Evolutionary conservation across 2,888 invertebrate species (phyloP).

Genomic region (Mycalesis mineus): DNA sequence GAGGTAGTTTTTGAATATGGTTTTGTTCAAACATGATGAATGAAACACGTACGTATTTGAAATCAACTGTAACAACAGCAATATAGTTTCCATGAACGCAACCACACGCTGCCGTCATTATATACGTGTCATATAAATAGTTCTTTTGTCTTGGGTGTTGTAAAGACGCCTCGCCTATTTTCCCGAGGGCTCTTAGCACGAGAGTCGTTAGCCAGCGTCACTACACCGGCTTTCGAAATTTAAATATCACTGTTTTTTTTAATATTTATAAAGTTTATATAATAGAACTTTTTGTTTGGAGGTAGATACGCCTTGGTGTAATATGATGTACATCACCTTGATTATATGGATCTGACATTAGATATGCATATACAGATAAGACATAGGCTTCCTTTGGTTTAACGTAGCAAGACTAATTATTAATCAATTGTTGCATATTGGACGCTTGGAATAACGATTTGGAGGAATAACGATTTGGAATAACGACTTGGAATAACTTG

Average conservation of each 20-base stretch:
- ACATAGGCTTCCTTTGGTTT: too few relatives aligned
- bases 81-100: neutral
- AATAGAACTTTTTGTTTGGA: too few relatives aligned
- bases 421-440: too few relatives aligned
- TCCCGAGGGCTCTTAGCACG: constrained; percentile 41
- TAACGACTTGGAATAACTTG: too few relatives aligned
- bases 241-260: constrained; percentile 18
- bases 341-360: too few relatives aligned
- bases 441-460: too few relatives aligned
- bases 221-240: constrained; percentile 20
- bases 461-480: too few relatives aligned
- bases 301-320: too few relatives aligned
- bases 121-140: constrained; percentile 16
- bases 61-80: neutral
- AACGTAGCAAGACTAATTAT: too few relatives aligned
- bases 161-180: constrained; percentile 38
- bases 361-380: too few relatives aligned
- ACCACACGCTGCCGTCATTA: neutral
- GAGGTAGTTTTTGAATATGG: neutral
- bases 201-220: constrained; percentile 44
- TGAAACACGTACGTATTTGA: neutral
- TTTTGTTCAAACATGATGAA: too few relatives aligned
- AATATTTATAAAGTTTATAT: neutral
- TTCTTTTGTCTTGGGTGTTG: constrained; percentile 23
- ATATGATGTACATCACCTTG: too few relatives aligned